Conservation (phyloP, 1,140 invertebrate genomes). For the Drosophila sturtevanti region DNA sequence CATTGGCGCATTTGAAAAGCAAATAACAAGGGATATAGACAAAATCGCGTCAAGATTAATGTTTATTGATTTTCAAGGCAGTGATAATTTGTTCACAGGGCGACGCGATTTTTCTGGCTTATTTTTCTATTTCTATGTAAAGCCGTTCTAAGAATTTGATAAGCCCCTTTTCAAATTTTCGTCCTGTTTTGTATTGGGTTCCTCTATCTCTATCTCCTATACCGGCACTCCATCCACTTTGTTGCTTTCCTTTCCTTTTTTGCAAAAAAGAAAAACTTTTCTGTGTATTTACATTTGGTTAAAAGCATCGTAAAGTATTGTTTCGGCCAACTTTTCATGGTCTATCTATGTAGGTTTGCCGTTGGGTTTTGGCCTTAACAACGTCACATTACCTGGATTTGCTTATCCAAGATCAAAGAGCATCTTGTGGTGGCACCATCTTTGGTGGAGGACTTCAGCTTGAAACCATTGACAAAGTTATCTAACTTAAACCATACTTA, state of each 20-base stretch:
- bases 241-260: background rate
- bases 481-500: background rate
- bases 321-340: slow-evolving; percentile 10
- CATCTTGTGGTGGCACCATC: slow-evolving; percentile 5
- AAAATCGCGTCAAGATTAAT: slow-evolving; percentile 78
- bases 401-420: slow-evolving; percentile 53
- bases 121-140: slow-evolving; percentile 70
- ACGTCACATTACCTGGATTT: slow-evolving; percentile 22
- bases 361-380: slow-evolving; percentile 3
- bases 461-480: slow-evolving; percentile 8
- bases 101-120: slow-evolving; percentile 57
- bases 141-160: slow-evolving; percentile 67
- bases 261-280: slow-evolving; percentile 47
- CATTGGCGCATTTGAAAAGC: slow-evolving; percentile 36
- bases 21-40: slow-evolving; percentile 71
- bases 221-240: background rate
- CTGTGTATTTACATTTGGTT: slow-evolving; percentile 59
- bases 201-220: background rate
- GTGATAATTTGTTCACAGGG: slow-evolving; percentile 61
- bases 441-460: background rate
- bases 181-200: slow-evolving; percentile 12
- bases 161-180: slow-evolving; percentile 68
- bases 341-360: slow-evolving; percentile 8
- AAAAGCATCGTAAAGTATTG: slow-evolving; percentile 48
- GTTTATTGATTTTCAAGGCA: slow-evolving; percentile 72